Base-by-base conservation (phyloP, 2,113 vertebrate species). In the Tichodroma muraria region DNA sequence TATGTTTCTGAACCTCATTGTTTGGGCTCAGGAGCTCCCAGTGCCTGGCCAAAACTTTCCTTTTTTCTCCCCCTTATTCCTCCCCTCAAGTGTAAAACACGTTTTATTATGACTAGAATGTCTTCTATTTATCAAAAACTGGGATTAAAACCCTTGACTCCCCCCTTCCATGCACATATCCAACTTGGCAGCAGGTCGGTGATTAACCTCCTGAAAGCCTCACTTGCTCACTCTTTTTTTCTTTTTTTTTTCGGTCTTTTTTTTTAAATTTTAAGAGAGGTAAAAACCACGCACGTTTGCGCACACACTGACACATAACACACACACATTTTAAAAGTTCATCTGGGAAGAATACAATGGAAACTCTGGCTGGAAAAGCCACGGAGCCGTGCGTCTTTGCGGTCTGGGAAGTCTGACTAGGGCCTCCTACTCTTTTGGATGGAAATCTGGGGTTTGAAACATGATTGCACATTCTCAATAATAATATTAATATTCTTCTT, bases 31-130 rank as follows among this genome's bases (percentile, higher is more conserved):
- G 71, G 94, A 96, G 97, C 92, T 96, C 63, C 90, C 96, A 45
- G 88, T 96, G 96, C 97, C 91, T 90, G 92, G 94, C 97, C 96
- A 97, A 92, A 93, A 90, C 80, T 92, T 95, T 96, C 90, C 77
- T 94, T 95, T 84, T 65, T 65, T 50, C 64, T 45, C 71, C 88
- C 79, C 85, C 80, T 71, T 54, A 42, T 66, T 72, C 85, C 64
- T 85, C 89, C 87, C 88, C 72, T 89, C 77, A 60, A 94, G 93
- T 94, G 96, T 94, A 95, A 80, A 97, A 94, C 93, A 97, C 82
- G 0, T 96, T 97, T 98, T 97, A 97, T 97, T 98, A 98, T 97
- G 97, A 96, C 97, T 97, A 97, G 97, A 97, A 97, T 96, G 97
- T 97, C 97, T 98, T 97, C 96, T 97, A 97, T 97, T 97, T 98